Base-by-base conservation (phyloP, 2,113 vertebrate genomes). In the Percina caprodes region DNA sequence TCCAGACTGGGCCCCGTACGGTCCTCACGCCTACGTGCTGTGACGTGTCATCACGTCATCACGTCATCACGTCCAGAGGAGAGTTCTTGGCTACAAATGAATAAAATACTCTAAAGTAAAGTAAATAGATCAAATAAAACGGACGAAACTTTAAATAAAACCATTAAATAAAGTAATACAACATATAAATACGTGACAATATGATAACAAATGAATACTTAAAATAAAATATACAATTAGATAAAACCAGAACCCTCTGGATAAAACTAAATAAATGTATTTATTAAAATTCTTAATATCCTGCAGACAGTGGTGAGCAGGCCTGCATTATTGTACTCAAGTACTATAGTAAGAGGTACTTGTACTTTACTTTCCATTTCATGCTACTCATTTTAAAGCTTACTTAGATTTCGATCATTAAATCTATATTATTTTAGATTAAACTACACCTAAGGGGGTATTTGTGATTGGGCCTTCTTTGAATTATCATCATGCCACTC, bases 11-110 rank as follows among this genome's bases (percentile, higher is more conserved):
- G 49, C 60, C 74, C 24, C 24, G 35, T n/a, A 8, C n/a, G 14
- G 14, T 42, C 14, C 11, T 51, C 45, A 3, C 46, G 21, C 62
- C 10, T 70, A 63, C 86, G 87, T 83, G 66, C 33, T 24, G 26
- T 74, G 66, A 80, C 87, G 74, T 71, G 4, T 21, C 21, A 8
- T 11, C 2, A n/a, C 88, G 91, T 91, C 86, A 82, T 76, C 30
- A 89, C 91, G 87, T 51, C 19, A 60, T 76, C 30, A 89, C 91
- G 87, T 51, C 19, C 55, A 52, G 9, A 3, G 19, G 10, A 60
- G 46, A 2, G 48, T 35, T 49, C n/a, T 1, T 19, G 46, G 15
- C 39, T 42, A 2, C 39, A 42, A 42, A 3, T 42, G 39, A 42
- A 42, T 42, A 42, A 42, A 42, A 42, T 11, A 42, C 10, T 11